Percentiles rank a stretch among this genome's conserved stretches.
These are phyloP conservation scores for Podarcis siculus DNA, from an alignment of 2,797 vertebrate species.

Conservation along the genomic window DNA sequence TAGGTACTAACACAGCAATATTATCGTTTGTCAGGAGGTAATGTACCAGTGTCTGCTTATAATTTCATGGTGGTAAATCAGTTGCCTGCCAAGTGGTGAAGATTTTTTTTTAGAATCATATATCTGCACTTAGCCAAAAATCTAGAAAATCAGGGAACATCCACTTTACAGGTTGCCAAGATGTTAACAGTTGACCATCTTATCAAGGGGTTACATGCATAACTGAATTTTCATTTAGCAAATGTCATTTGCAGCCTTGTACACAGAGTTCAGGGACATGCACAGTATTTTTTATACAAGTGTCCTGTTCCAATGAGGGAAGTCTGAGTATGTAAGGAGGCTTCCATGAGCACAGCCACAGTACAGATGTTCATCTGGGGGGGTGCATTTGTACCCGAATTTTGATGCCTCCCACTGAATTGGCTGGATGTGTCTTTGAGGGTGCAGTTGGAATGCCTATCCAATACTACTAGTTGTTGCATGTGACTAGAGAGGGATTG, in stretches of 20 bases:
- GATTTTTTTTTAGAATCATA: not conserved
- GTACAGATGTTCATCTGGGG: not conserved
- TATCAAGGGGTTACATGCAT: not conserved
- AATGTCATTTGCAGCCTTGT: not conserved
- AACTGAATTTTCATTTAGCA: not conserved
- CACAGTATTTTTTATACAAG: not conserved
- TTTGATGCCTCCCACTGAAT: not conserved
- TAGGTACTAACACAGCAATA: not conserved
- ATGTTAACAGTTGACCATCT: not conserved
- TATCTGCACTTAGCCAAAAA: slow-evolving; percentile 2
- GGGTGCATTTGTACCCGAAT: not conserved
- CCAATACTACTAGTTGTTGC: not conserved
- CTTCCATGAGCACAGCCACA: not conserved
- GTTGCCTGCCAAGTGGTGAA: not conserved
- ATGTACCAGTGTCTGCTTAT: not conserved
- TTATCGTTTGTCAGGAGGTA: not conserved
- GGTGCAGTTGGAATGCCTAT: not conserved
- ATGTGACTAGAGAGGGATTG: not conserved
- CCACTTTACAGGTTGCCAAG: not conserved
- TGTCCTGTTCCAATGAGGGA: not conserved
- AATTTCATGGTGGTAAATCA: not conserved
- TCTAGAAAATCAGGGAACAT: not conserved
- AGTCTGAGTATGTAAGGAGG: not conserved
- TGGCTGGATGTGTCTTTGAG: not conserved
- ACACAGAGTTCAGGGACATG: not conserved